phyloP scores from a whole-genome alignment of 2,888 invertebrate species.

The Trissolcus japonicus region DNA sequence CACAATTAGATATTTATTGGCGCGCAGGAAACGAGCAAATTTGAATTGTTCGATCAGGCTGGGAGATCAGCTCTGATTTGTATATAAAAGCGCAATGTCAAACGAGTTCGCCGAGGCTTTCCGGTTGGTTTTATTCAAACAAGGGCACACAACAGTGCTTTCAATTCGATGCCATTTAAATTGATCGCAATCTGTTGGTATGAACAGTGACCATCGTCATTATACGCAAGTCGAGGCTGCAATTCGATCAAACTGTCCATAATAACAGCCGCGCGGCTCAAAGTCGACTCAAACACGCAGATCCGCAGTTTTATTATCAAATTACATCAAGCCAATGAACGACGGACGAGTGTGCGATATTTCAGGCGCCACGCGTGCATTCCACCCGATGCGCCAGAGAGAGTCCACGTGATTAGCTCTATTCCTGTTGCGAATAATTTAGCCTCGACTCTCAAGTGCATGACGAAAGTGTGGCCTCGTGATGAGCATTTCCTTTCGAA shows the following conservation, averaged over 20 bases:
- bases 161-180: conserved; percentile 65
- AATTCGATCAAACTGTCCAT: conserved; percentile 74
- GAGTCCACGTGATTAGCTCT: conserved; percentile 21
- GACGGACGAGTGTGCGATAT: conserved; percentile 32
- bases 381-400: too few relatives aligned
- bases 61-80: too few relatives aligned
- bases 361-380: conserved; percentile 37
- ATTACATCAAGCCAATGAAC: conserved; percentile 73
- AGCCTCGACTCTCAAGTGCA: not conserved
- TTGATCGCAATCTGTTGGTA: conserved; percentile 67
- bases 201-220: conserved; percentile 70
- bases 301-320: conserved; percentile 71
- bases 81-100: too few relatives aligned
- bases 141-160: conserved; percentile 19
- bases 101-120: conserved; percentile 12
- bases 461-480: conserved; percentile 1
- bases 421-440: conserved; percentile 8
- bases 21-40: conserved; percentile 9
- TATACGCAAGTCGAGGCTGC: conserved; percentile 64
- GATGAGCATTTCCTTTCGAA: conserved; percentile 18
- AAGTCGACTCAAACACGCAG: conserved; percentile 51
- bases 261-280: conserved; percentile 69
- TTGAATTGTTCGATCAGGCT: conserved; percentile 3
- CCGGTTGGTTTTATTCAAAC: conserved; percentile 40
- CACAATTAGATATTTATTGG: conserved; percentile 27